Percentiles rank a stretch among this genome's conserved stretches.
phyloP scores from a whole-genome alignment of 2,797 vertebrate genomes.

The Glossophaga mutica region DNA sequence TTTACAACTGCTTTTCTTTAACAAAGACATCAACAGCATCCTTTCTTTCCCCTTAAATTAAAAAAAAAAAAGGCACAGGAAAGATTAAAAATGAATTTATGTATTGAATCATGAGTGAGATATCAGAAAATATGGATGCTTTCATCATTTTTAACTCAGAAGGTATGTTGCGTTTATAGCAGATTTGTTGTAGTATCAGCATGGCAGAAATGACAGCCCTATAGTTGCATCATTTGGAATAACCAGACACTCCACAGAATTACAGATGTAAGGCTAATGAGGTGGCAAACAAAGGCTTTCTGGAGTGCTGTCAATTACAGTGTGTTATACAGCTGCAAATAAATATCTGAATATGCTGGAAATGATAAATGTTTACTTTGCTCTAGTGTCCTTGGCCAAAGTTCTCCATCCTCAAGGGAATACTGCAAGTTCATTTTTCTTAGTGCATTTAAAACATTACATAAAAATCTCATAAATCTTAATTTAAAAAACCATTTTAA shows the following conservation, averaged over 20 bases:
- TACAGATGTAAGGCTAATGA: conserved; percentile 62
- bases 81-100: neutral
- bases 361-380: neutral
- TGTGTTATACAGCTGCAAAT: conserved; percentile 32
- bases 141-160: conserved; percentile 1
- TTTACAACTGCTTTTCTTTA: neutral
- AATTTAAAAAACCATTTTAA: conserved; percentile 28
- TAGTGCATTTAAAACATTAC: neutral
- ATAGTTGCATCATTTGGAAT: neutral
- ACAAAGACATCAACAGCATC: neutral
- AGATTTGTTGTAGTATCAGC: conserved; percentile 39
- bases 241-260: neutral
- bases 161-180: neutral
- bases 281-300: conserved; percentile 53
- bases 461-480: conserved; percentile 39
- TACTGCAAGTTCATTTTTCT: conserved; percentile 8
- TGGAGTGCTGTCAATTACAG: conserved; percentile 42
- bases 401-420: conserved; percentile 8
- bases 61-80: neutral
- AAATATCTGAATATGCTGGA: neutral
- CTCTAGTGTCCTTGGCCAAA: conserved; percentile 16
- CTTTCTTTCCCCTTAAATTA: neutral
- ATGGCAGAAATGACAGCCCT: neutral
- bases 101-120: neutral
- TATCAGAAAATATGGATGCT: conserved; percentile 1